Evolutionary conservation across 2,888 invertebrate genomes (phyloP), one percentile per base, ranked within the genome.

Genomic region (Halictus ligatus): DNA sequence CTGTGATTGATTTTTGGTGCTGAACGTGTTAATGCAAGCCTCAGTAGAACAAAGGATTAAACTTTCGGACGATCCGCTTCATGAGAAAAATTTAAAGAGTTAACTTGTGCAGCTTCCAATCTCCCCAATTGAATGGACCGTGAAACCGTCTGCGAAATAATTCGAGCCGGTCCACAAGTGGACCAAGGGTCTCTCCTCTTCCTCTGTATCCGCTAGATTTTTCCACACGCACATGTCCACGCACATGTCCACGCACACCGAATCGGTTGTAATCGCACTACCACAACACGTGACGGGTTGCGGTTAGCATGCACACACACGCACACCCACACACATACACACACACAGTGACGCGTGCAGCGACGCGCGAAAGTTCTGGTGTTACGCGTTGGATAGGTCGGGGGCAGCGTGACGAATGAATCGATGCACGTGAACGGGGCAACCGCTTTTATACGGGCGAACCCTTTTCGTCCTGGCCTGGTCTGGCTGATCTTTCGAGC

Each of bases 371-470:
- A 77, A 86, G 78, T 78, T 83, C 86, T 83, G 87, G 74, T 79
- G 88, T 89, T 85, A 84, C 78, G 84, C 85, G 89, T 89, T 87
- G 90, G 88, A 88, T 91, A 90, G 91, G 88, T 89, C 89, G 84
- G 78, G 78, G 90, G 50, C 48, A 76, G 67, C 81, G 73, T 84
- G 80, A 89, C 83, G 86, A 86, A 85, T 83, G 82, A 76, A 88
- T 79, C 86, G 79, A 79, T 88, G 86, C 83, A 77, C 69, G 69
- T 48, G 60, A 54, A 80, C 75, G 54, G 48, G 15, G 43, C 80
- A 60, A 79, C 84, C 71, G 84, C 75, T 83, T 83, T 77, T 77
- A 74, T 74, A 75, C 83, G 35, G 25, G 48, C 84, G 75, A 78
- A 78, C 84, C 84, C 84, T 84, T 84, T 80, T 74, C 83, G 73